Base-by-base conservation (phyloP, 2,888 invertebrate species). In the Drosophila helvetica region DNA sequence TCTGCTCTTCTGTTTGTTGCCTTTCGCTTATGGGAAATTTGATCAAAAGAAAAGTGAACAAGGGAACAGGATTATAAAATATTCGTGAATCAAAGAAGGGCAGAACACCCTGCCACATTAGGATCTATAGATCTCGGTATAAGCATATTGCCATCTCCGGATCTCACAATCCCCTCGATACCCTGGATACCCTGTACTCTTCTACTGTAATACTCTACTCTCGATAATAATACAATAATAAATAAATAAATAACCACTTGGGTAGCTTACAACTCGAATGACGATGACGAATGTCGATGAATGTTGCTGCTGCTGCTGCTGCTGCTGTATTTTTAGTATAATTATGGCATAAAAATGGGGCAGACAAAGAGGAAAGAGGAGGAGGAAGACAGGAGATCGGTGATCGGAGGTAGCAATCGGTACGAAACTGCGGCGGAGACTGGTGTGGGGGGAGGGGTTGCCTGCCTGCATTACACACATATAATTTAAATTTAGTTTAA, bases 401-500 rank as follows among this genome's bases (percentile, higher is more conserved):
- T 12, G 19, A 38, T 53, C 46, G 30, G 53, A 33, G 43, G 27
- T 33, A 27, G 61, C 30, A 42, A 18, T 19, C 19, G 47, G 45
- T 66, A 71, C 64, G 70, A 73, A 69, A 74, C 74, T 66, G 71
- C 71, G 76, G 67, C 38, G 2, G 15, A 38, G 38, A 38, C 7
- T 2, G 15, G 33, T 22, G 22, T 22, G 22, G 33, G 15, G 15
- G 7, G 25, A 2, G 25, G 8, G 25, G 25, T 7, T 7, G 27
- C 7, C 7, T 8, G 8, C 38, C 38, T n/a, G 77, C 75, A 88
- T 82, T 88, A 80, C 85, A 85, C 82, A 78, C 75, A 88, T 87
- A 89, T 87, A 87, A 87, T 87, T 89, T 88, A 84, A 87, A 87
- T 87, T 79, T 82, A 88, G 84, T 85, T 85, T 85, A 85, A 85